Evolutionary conservation across 1,140 invertebrate species (phyloP), one percentile per base, ranked within the genome.

Genomic region (Drosophila gunungcola): DNA sequence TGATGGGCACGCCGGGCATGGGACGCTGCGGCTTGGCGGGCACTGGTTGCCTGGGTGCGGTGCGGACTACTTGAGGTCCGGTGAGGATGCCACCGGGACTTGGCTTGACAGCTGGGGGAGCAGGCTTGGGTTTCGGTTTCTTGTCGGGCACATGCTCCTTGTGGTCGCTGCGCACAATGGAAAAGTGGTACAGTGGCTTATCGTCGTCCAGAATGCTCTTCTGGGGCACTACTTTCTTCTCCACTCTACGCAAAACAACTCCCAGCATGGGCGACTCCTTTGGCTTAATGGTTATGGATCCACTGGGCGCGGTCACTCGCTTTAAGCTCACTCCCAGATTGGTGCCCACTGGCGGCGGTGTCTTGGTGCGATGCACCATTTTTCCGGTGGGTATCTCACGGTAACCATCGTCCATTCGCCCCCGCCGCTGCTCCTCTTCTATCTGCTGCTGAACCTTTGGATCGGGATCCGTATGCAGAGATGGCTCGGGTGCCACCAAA

Each of bases 131-230:
- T 43, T 90, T 90, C 0, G 91, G 91, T 29, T 86, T 91, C 11
- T 73, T 39, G 6, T 67, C 73, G 12, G 83, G 65, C 41, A 88
- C 83, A 49, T 86, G 73, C 29, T 92, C 90, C 69, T 91, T 92
- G 55, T 82, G 42, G 29, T 79, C 89, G 39, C 74, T 83, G 49
- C 91, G 91, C 13, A 92, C 89, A 43, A 92, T 92, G 0, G 91
- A 92, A 7, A 92, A 70, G 55, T 91, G 89, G 52, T 92, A 92
- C 2, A 92, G 55, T 0, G 91, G 91, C 6, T 92, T 90, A 43
- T 92, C 91, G 43, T 92, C 91, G 21, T 92, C 91, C n/a, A 92
- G 64, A 13, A 92, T 83, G 49, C 91, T 92, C 57, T 92, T 92
- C n/a, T 91, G 83, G 1, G 84, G 91, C 41, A 52, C 78, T 0